Conservation (phyloP, 1,140 invertebrate genomes). For the Ips typographus region DNA sequence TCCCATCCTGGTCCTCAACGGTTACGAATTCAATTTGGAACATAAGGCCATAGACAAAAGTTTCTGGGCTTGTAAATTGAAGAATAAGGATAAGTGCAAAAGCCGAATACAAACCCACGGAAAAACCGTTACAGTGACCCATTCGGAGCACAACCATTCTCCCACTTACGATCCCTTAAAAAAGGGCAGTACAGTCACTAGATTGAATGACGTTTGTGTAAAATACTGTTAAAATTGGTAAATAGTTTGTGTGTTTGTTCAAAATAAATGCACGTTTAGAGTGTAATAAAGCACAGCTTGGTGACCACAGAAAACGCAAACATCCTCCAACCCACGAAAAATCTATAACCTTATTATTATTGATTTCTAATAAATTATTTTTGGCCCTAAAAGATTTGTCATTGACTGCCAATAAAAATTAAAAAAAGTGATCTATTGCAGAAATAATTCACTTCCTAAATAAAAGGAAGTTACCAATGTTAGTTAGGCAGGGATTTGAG, state of each 20-base stretch:
- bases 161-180: slow-evolving; percentile 13
- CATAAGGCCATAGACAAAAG: slow-evolving; percentile 14
- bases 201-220: not conserved
- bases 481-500: slow-evolving; percentile 9
- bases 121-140: slow-evolving; percentile 10
- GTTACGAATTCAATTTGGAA: slow-evolving; percentile 24
- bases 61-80: slow-evolving; percentile 33
- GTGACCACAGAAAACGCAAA: no score
- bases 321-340: no score
- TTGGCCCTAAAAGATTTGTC: no score
- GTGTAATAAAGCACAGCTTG: no score
- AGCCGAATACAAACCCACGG: slow-evolving; percentile 25
- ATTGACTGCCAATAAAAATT: no score
- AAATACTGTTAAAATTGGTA: not conserved
- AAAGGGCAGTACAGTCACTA: not conserved
- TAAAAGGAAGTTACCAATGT: slow-evolving; percentile 22
- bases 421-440: not conserved
- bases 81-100: slow-evolving; percentile 32
- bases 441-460: slow-evolving; percentile 13
- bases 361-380: no score
- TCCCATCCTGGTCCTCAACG: slow-evolving; percentile 33
- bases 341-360: no score
- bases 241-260: no score
- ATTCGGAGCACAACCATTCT: slow-evolving; percentile 13
- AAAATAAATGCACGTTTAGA: no score